Evolutionary conservation across 2,888 invertebrate species (phyloP), one percentile per base, ranked within the genome.

Genomic region (Nephrotoma appendiculata): DNA sequence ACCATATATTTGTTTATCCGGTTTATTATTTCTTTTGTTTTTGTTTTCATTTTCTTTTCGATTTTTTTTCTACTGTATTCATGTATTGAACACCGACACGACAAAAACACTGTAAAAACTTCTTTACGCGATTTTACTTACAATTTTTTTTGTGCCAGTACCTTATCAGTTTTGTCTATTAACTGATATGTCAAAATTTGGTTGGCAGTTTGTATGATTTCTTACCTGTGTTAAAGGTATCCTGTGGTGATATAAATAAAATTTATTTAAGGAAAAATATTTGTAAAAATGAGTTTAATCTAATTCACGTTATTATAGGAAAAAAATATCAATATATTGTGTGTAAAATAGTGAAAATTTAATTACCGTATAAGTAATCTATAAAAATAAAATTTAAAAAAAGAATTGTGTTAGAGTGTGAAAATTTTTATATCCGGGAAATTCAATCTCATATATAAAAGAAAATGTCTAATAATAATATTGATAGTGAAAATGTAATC

Each of bases 91-190:
- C 15, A 84, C 84, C 41, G 84, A 42, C 84, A 84, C 15, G 43
- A 15, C 41, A 11, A 31, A 57, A 71, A 71, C 71, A 71, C 71
- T 71, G 71, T 71, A 15, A 71, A 71, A 19, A 71, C 31, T 71
- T 71, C 71, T 71, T 71, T 71, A 71, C 71, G 6, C 84, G 83
- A n/a, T 83, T 84, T 84, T 42, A 41, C 41, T 41, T 83, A 41
- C 41, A 7, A 43, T 43, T 84, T 83, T 41, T 84, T 42, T 84
- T 2, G 41, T 84, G 84, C n/a, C 84, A 84, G 84, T 84, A 84
- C 42, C 84, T 84, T 84, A 84, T 84, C 84, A 84, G 84, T 84
- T 84, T 84, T 84, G 84, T 84, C 84, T 84, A 84, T 84, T 84
- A 42, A 84, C 84, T 84, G 84, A 84, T 84, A 84, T 43, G 84